Conservation (phyloP, 2,113 vertebrate species). For the Microtus ochrogaster region DNA sequence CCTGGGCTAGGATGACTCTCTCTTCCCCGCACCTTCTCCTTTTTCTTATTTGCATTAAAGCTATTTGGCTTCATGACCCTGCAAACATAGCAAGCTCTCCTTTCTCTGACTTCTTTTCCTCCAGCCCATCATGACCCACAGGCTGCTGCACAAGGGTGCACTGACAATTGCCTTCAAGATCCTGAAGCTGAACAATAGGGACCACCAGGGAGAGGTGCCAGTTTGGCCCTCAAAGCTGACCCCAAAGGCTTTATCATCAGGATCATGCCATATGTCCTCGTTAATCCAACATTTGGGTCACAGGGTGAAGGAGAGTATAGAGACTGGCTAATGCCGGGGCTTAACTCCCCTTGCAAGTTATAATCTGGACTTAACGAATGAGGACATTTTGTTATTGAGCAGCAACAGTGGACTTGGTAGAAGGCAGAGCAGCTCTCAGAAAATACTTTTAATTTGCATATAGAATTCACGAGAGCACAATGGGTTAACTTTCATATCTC, state of each 20-base stretch:
- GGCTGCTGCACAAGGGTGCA: neutral
- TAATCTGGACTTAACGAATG: neutral
- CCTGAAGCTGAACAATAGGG: neutral
- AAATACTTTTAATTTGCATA: slow-evolving; percentile 24
- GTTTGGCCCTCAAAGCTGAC: slow-evolving; percentile 46
- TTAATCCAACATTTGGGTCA: slow-evolving; percentile 68
- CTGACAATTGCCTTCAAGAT: neutral
- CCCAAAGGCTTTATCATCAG: slow-evolving; percentile 45
- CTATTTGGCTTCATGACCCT: neutral
- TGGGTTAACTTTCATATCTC: neutral
- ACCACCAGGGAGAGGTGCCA: slow-evolving; percentile 54
- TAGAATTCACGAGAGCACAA: neutral
- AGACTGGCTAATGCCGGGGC: neutral
- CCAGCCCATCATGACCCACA: neutral
- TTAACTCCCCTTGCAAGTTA: slow-evolving; percentile 26
- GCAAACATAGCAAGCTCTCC: neutral
- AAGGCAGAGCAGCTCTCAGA: neutral
- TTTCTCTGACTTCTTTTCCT: neutral
- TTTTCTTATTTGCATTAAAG: neutral
- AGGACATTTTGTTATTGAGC: slow-evolving; percentile 12
- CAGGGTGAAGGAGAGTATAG: neutral
- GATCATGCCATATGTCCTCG: slow-evolving; percentile 63
- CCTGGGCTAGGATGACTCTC: neutral
- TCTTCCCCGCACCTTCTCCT: neutral
- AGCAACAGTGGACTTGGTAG: neutral